Evolutionary conservation across 2,797 vertebrate genomes (phyloP), one percentile per base, ranked within the genome.

Genomic region (Poeciliopsis presidionis): DNA sequence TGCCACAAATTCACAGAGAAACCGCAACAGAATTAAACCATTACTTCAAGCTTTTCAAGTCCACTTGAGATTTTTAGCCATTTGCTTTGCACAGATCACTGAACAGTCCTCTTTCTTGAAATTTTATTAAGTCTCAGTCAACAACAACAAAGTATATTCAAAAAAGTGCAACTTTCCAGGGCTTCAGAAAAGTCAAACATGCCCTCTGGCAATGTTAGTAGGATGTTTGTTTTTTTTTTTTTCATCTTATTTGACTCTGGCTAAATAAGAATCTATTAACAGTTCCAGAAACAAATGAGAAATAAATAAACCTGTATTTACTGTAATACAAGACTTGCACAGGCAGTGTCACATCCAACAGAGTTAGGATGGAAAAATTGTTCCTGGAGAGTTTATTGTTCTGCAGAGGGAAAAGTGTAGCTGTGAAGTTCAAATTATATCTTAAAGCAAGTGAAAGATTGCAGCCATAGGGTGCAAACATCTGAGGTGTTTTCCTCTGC

Each of bases 1-100:
- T 70, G 75, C 75, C 61, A 69, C 79, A 57, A 41, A 55, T 87
- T 88, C 83, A 71, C 78, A 59, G 47, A 59, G 59, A 80, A 55
- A 72, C 63, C 73, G 78, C 51, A 5, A 55, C 51, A 59, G 80
- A 78, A 90, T 86, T 81, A 72, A 87, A 89, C 73, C 53, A 78
- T 12, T 81, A 80, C 87, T 83, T 51, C 18, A 20, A 73, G 79
- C 84, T 81, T 79, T 86, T 43, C 16, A 77, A 88, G 77, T 86
- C 85, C 65, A 80, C 84, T 91, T 76, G 46, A 13, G 61, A 82
- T 75, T 82, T 81, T 88, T 86, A 36, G 79, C 76, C 70, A 75
- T 85, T 86, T 71, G 79, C 77, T 74, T 81, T 75, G 30, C 0
- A 74, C 83, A 81, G 77, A 90, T 90, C 85, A 72, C 81, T 87